Conservation (phyloP, 2,888 invertebrate genomes). For the Lobophora halterata region DNA sequence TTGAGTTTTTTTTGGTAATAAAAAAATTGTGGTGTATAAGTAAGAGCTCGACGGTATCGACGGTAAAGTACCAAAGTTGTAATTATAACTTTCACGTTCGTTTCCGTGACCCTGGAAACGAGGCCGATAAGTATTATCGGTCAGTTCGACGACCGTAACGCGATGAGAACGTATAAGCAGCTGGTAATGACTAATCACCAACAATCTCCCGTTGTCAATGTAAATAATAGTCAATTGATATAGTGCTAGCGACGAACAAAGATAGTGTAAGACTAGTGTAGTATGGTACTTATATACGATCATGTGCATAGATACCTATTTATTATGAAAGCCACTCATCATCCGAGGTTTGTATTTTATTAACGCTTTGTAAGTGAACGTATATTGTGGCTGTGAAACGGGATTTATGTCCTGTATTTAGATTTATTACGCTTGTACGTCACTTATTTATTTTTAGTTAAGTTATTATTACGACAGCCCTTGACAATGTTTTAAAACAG, state of each 20-base stretch:
- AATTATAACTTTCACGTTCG: conserved; percentile 7
- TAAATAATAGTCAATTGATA: conserved; percentile 69
- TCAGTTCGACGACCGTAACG: conserved; percentile 32
- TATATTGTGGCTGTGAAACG: conserved; percentile 77
- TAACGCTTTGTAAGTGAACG: conserved; percentile 69
- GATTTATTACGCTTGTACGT: conserved; percentile 70
- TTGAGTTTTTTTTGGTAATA: too few species aligned
- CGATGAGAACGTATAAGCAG: conserved; percentile 34
- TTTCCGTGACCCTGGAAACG: conserved; percentile 20
- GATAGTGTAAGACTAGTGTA: conserved; percentile 51
- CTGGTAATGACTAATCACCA: conserved; percentile 46
- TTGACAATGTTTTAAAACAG: conserved; percentile 31
- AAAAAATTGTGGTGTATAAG: not conserved
- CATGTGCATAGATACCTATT: conserved; percentile 55
- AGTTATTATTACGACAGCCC: conserved; percentile 32
- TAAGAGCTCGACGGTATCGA: conserved; percentile 1
- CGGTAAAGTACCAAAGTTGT: conserved; percentile 9
- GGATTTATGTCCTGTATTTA: conserved; percentile 63
- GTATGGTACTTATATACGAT: conserved; percentile 47
- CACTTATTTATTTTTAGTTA: conserved; percentile 65
- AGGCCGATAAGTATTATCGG: conserved; percentile 29
- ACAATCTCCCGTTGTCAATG: conserved; percentile 48
- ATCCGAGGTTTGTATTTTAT: conserved; percentile 64
- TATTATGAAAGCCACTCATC: conserved; percentile 54
- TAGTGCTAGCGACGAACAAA: conserved; percentile 52